These are phyloP conservation scores for Branchipolynoe longqiensis DNA, from an alignment of 2,888 invertebrate species.

Conservation along the genomic window DNA sequence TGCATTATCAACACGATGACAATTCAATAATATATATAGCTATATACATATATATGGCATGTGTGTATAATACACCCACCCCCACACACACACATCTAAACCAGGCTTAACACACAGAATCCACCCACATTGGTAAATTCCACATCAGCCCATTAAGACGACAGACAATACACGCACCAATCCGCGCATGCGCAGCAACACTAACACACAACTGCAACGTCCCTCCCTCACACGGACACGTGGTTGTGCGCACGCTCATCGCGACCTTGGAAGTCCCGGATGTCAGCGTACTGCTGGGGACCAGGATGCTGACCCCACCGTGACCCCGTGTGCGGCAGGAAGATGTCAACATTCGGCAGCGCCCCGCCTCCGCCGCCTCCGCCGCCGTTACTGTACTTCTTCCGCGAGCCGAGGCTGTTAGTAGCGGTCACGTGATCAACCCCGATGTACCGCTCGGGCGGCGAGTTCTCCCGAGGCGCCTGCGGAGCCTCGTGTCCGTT, in stretches of 20 bases:
- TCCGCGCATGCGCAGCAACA: no score
- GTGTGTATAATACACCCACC: no score
- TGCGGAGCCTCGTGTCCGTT: neutral
- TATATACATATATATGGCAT: no score
- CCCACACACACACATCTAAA: no score
- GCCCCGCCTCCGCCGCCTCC: neutral
- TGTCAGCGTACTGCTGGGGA: neutral
- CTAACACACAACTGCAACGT: neutral
- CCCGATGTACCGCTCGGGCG: constrained; percentile 27
- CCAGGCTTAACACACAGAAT: no score
- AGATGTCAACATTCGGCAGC: constrained; percentile 13
- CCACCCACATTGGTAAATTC: no score
- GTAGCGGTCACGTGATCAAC: neutral
- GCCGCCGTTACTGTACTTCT: constrained; percentile 16
- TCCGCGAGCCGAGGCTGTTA: constrained; percentile 21
- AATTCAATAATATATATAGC: no score
- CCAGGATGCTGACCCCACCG: neutral
- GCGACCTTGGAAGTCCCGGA: constrained; percentile 29
- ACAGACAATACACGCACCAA: no score
- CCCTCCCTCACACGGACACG: constrained; percentile 24
- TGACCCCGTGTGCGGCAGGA: neutral
- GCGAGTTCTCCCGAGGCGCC: neutral
- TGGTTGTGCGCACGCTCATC: constrained; percentile 45
- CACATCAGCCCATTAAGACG: no score
- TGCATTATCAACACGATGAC: no score